phyloP scores from a whole-genome alignment of 1,140 invertebrate species.

The Cyphomyrmex costatus region DNA sequence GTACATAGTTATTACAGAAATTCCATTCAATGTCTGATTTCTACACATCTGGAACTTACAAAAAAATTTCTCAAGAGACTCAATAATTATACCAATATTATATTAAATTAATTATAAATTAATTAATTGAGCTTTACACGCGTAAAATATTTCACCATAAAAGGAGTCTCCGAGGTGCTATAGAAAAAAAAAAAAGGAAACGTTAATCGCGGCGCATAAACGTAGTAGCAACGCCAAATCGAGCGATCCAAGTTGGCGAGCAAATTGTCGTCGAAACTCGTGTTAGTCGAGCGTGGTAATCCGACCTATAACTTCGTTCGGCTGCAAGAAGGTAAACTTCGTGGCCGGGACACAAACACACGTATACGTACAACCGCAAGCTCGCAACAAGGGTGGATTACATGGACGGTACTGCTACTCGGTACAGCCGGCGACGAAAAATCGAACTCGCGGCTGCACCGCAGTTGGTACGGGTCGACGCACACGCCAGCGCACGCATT shows the following conservation, averaged over 20 bases:
- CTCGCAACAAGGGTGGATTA: constrained; percentile 45
- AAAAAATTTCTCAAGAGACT: background rate
- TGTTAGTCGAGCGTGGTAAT: constrained; percentile 65
- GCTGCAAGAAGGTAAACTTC: constrained; percentile 71
- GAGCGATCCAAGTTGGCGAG: constrained; percentile 56
- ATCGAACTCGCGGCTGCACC: constrained; percentile 47
- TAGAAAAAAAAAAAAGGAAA: background rate
- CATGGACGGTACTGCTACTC: constrained; percentile 8
- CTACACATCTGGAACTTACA: background rate
- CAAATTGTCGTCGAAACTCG: constrained; percentile 56
- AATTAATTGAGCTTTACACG: background rate
- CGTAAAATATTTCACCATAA: background rate
- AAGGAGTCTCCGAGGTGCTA: background rate
- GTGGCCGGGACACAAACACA: constrained; percentile 43
- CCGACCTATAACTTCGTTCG: constrained; percentile 61
- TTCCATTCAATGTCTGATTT: background rate
- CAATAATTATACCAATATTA: background rate
- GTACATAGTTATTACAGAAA: background rate
- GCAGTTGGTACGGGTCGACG: constrained; percentile 38
- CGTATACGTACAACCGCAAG: constrained; percentile 10
- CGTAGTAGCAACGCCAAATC: constrained; percentile 43
- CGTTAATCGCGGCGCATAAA: constrained; percentile 27
- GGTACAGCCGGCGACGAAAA: constrained; percentile 27
- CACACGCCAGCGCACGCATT: constrained; percentile 24
- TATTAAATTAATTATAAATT: background rate